Evolutionary conservation across 2,113 vertebrate genomes (phyloP).

Genomic region (Heteronetta atricapilla): DNA sequence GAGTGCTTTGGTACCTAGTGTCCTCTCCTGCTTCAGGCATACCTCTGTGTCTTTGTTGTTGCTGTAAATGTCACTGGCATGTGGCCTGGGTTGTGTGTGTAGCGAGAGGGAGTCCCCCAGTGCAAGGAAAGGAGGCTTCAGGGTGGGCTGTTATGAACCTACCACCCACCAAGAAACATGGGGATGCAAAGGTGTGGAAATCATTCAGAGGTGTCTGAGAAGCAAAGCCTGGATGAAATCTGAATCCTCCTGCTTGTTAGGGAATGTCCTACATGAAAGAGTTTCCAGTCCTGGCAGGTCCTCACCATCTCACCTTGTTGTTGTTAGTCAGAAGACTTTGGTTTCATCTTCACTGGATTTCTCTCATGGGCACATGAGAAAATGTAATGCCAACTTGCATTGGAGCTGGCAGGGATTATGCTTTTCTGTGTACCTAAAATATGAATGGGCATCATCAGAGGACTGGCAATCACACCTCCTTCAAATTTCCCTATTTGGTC

Average conservation of each 20-base stretch:
- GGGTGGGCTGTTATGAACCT: neutral
- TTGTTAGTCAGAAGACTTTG: neutral
- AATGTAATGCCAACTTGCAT: neutral
- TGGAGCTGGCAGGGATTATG: neutral
- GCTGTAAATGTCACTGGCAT: neutral
- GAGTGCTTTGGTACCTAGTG: neutral
- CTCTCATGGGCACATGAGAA: accelerated
- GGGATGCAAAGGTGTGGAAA: neutral
- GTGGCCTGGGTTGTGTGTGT: accelerated
- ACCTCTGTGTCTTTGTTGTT: neutral
- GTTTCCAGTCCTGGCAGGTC: neutral
- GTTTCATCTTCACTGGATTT: neutral
- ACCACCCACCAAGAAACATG: accelerated
- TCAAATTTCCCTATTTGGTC: neutral
- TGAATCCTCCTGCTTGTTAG: neutral
- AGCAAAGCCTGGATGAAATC: neutral
- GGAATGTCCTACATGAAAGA: neutral
- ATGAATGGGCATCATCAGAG: neutral
- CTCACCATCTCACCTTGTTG: neutral
- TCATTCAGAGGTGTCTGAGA: neutral
- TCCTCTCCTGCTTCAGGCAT: neutral
- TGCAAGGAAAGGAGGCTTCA: neutral
- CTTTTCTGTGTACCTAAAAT: neutral
- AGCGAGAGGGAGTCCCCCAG: neutral
- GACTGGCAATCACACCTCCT: neutral